Base-by-base conservation (phyloP, 2,888 invertebrate species). In the Dendrolimus pini region DNA sequence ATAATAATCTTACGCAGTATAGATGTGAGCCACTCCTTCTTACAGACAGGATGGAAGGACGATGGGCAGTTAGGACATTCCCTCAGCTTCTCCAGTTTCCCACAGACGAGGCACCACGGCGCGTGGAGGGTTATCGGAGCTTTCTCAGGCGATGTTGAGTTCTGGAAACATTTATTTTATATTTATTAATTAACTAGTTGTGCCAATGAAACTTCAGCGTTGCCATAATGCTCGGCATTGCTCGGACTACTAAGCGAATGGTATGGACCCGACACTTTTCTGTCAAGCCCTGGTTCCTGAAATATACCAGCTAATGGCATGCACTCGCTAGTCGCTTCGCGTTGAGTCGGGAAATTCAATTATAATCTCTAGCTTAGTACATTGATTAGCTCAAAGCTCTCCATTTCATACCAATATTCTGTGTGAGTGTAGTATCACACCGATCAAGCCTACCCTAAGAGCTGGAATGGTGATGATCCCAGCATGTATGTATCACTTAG, bases 61-160 rank as follows among this genome's bases (percentile, higher is more conserved):
- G 87, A 75, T 0, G 89, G 89, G 42, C 89, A 89, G 60, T 76
- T 75, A 0, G 72, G 69, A 57, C 89, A 90, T 30, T 79, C 72
- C 1, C 70, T 65, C 2, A 89, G 72, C 1, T 63, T 69, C 0
- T 80, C 83, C 0, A 58, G 64, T 12, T 72, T 68, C 0, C 88
- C 87, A 42, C 89, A 90, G 0, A 89, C 89, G 0, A 89, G 66
- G 60, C 89, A 90, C 89, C 89, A 90, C 0, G 75, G 60, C 0
- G 74, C 70, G 60, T 89, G 89, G 0, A 83, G 59, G 0, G 80
- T 78, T 41, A 82, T 65, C 0, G 66, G 65, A 0, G 64, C 41
- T 55, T 81, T 78, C 0, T 55, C 60, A 0, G 72, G 72, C 0
- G 74, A 72, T 18, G 64, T 62, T 3, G 65, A 59, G n/a, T 61